Conservation (phyloP, 2,797 vertebrate species). For the Adelosebastes latens region DNA sequence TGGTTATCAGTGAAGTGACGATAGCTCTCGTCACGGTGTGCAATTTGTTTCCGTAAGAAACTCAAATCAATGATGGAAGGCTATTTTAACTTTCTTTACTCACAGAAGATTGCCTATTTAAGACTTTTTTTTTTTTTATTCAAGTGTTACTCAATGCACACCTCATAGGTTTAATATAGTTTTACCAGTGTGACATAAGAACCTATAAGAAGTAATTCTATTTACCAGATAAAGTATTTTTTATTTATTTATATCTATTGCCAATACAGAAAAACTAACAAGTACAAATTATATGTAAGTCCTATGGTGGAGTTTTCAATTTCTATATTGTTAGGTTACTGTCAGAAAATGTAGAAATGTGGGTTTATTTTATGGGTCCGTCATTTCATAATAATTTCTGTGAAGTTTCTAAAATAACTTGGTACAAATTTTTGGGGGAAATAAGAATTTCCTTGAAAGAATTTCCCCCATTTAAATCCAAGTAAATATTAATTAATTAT, state of each 20-base stretch:
- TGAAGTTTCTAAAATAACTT: not conserved
- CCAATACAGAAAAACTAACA: constrained; percentile 45
- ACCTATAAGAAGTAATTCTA: constrained; percentile 30
- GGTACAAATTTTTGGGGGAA: not conserved
- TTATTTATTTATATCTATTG: constrained; percentile 53
- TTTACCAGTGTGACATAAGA: constrained; percentile 35
- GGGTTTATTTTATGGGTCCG: constrained; percentile 19
- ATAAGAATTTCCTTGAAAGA: not conserved
- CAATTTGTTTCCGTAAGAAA: constrained; percentile 55
- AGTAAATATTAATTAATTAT: not conserved
- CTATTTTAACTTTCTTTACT: constrained; percentile 40
- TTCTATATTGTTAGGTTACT: constrained; percentile 1
- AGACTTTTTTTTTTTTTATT: constrained; percentile 1
- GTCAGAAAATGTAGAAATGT: constrained; percentile 1
- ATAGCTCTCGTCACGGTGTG: constrained; percentile 35
- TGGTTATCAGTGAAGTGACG: constrained; percentile 33
- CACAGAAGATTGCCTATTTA: constrained; percentile 36
- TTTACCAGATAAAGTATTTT: constrained; percentile 66
- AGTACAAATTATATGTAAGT: constrained; percentile 40
- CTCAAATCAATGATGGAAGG: constrained; percentile 34
- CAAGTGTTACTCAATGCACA: constrained; percentile 31
- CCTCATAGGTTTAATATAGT: constrained; percentile 37
- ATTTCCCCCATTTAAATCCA: not conserved
- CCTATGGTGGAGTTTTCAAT: not conserved
- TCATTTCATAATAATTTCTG: constrained; percentile 20